phyloP scores from a whole-genome alignment of 2,888 invertebrate genomes.

The Apotomis turbidana region DNA sequence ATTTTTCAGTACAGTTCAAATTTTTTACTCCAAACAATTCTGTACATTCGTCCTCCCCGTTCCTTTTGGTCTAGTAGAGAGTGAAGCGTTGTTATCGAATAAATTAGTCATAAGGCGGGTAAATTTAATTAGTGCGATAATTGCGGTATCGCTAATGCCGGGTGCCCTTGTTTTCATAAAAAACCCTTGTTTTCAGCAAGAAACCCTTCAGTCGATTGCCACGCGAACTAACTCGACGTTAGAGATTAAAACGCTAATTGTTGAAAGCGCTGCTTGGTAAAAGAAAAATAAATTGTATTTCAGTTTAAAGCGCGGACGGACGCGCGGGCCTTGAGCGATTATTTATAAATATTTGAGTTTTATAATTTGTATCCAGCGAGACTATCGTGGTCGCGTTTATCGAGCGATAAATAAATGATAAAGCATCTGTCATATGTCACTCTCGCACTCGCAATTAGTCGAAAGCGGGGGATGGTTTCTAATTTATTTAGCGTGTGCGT shows the following conservation, averaged over 20 bases:
- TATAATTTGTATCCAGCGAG: too few relatives aligned
- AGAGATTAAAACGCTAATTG: constrained; percentile 19
- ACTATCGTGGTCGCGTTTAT: too few relatives aligned
- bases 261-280: constrained; percentile 2
- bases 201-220: constrained; percentile 33
- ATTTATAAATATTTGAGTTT: too few relatives aligned
- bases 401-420: too few relatives aligned
- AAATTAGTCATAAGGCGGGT: constrained; percentile 77
- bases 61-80: constrained; percentile 43
- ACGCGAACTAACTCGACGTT: constrained; percentile 25
- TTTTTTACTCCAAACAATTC: constrained; percentile 18
- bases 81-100: constrained; percentile 62
- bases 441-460: too few relatives aligned
- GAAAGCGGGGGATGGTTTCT: too few relatives aligned
- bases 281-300: not conserved
- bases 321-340: too few relatives aligned
- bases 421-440: too few relatives aligned
- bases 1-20: not conserved
- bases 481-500: too few relatives aligned
- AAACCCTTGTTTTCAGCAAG: constrained; percentile 40
- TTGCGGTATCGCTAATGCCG: constrained; percentile 57
- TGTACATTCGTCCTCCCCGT: constrained; percentile 46
- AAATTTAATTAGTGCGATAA: constrained; percentile 76
- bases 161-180: constrained; percentile 42
- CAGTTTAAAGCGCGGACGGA: too few relatives aligned